These are phyloP conservation scores for Porites rus DNA, from an alignment of 92 coral and sea anemone species.

Conservation along the genomic window DNA sequence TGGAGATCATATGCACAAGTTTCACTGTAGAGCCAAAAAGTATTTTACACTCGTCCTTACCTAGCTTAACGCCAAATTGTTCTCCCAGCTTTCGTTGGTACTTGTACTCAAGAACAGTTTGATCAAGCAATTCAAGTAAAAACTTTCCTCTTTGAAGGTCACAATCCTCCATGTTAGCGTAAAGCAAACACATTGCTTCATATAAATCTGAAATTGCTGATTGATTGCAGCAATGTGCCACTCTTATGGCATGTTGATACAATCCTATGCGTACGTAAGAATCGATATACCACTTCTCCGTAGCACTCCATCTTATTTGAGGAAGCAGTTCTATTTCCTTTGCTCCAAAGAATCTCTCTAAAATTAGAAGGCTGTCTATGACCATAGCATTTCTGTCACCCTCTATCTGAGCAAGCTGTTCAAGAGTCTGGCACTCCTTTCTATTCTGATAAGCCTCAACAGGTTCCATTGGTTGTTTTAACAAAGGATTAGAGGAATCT, in stretches of 20 bases:
- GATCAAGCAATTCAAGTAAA: not conserved
- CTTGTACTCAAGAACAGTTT: not conserved
- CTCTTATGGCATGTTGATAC: not conserved
- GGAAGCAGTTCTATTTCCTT: not conserved
- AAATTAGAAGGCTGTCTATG: not conserved
- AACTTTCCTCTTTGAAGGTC: not conserved
- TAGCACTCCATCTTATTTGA: not conserved
- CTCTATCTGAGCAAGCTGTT: not conserved
- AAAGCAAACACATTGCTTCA: not conserved
- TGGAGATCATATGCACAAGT: not conserved
- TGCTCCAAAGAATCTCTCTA: not conserved
- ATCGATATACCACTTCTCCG: not conserved
- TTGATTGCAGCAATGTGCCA: not conserved
- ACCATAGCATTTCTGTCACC: not conserved
- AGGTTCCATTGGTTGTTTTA: constrained; percentile 54
- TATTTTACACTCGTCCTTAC: not conserved
- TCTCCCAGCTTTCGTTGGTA: not conserved
- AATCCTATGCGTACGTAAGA: not conserved
- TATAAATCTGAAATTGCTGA: not conserved
- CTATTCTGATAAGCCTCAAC: constrained; percentile 65
- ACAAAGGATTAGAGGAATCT: constrained; percentile 12
- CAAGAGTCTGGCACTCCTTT: constrained; percentile 9
- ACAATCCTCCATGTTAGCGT: not conserved
- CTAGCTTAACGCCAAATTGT: not conserved
- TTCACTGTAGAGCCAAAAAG: not conserved